phyloP scores from a whole-genome alignment of 2,888 invertebrate species.

The Meta bourneti region DNA sequence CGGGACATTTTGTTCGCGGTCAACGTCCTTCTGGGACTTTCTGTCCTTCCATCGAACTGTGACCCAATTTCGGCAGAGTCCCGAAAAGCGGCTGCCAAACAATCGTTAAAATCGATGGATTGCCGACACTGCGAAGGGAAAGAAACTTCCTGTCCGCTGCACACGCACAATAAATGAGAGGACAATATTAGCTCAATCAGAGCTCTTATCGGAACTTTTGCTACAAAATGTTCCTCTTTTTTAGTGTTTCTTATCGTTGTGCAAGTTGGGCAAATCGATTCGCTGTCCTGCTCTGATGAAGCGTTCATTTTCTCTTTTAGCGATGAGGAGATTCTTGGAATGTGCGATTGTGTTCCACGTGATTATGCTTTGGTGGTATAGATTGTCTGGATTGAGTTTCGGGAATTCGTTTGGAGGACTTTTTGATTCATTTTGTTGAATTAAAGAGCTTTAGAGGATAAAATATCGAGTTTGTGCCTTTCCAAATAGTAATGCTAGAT shows the following conservation, averaged over 20 bases:
- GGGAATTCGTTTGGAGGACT: no score
- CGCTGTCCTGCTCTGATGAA: not conserved
- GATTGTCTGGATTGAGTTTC: no score
- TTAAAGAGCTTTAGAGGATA: no score
- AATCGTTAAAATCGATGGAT: conserved; percentile 71
- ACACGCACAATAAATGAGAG: conserved; percentile 47
- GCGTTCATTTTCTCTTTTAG: not conserved
- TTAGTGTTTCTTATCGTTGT: conserved; percentile 20
- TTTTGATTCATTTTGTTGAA: no score
- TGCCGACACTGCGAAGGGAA: conserved; percentile 36
- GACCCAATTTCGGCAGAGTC: conserved; percentile 52
- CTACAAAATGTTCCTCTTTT: conserved; percentile 40
- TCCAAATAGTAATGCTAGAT: no score
- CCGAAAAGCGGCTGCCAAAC: conserved; percentile 24
- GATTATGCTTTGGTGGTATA: no score
- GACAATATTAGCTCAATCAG: conserved; percentile 69
- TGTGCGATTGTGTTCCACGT: not conserved
- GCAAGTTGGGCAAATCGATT: conserved; percentile 26
- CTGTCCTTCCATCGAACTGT: conserved; percentile 22
- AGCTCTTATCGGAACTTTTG: conserved; percentile 32
- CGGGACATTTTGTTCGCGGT: conserved; percentile 51
- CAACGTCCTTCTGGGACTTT: conserved; percentile 43
- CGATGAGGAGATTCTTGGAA: not conserved
- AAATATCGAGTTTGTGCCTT: no score
- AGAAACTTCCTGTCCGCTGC: conserved; percentile 35